Conservation (phyloP, 2,113 vertebrate genomes). For the Rhinolophus sinicus region DNA sequence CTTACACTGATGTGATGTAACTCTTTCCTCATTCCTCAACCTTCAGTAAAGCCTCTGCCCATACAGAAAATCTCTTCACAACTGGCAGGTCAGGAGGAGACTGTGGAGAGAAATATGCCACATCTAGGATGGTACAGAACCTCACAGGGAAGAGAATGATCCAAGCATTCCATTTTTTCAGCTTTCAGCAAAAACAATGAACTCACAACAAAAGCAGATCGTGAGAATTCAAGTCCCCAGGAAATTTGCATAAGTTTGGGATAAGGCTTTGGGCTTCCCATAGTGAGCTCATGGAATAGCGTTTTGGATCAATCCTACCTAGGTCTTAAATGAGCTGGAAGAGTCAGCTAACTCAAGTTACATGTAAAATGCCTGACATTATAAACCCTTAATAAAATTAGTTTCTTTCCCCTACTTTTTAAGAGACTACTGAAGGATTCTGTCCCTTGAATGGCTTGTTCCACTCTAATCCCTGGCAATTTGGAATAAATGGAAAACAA, state of each 20-base stretch:
- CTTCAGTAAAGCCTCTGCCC: neutral
- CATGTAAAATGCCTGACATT: neutral
- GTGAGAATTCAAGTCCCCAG: neutral
- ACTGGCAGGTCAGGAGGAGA: neutral
- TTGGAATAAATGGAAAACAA: constrained; percentile 57
- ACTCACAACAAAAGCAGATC: neutral
- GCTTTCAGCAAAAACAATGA: neutral
- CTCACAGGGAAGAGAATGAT: neutral
- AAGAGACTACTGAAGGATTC: neutral
- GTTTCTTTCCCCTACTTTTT: neutral
- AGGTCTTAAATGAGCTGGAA: constrained; percentile 19
- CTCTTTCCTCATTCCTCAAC: neutral
- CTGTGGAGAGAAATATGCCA: neutral
- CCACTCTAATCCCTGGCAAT: neutral
- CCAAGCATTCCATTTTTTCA: neutral
- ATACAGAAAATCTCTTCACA: neutral
- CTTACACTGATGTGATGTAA: neutral
- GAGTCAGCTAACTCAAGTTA: constrained; percentile 1
- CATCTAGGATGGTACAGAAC: neutral
- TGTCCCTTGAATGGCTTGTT: neutral
- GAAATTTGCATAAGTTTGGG: neutral
- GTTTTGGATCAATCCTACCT: neutral
- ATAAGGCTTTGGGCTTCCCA: neutral
- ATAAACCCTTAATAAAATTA: neutral
- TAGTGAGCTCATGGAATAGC: neutral